These are phyloP conservation scores for Peromyscus californicus DNA, from an alignment of 2,113 vertebrate species.

Conservation along the genomic window DNA sequence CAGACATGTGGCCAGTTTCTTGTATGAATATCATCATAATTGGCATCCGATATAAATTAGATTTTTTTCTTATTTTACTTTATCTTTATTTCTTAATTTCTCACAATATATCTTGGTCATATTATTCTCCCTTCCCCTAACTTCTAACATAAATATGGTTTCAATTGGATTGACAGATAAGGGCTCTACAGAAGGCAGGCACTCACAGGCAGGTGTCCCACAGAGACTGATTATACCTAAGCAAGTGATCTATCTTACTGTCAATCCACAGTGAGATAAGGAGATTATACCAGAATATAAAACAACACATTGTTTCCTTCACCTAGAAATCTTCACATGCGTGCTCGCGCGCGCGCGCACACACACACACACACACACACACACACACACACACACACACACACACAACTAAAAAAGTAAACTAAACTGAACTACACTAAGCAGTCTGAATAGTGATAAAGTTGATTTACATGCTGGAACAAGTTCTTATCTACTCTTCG, in stretches of 20 bases:
- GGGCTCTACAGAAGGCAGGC: background rate
- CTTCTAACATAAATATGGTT: background rate
- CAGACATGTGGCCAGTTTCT: conserved; percentile 9
- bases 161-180: background rate
- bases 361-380: background rate
- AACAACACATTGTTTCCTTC: background rate
- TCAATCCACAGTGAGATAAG: background rate
- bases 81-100: background rate
- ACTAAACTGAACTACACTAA: background rate
- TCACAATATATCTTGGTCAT: background rate
- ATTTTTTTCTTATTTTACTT: background rate
- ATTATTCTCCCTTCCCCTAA: background rate
- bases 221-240: background rate
- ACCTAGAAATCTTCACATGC: background rate
- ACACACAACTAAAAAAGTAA: background rate
- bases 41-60: background rate
- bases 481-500: conserved; percentile 28
- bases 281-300: background rate
- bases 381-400: no score
- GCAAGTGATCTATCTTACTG: background rate
- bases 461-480: background rate
- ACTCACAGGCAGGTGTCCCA: background rate
- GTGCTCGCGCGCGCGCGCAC: no score
- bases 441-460: background rate
- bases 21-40: background rate